Evolutionary conservation across 2,888 invertebrate genomes (phyloP).

Genomic region (Chrysopilus asiliformis): DNA sequence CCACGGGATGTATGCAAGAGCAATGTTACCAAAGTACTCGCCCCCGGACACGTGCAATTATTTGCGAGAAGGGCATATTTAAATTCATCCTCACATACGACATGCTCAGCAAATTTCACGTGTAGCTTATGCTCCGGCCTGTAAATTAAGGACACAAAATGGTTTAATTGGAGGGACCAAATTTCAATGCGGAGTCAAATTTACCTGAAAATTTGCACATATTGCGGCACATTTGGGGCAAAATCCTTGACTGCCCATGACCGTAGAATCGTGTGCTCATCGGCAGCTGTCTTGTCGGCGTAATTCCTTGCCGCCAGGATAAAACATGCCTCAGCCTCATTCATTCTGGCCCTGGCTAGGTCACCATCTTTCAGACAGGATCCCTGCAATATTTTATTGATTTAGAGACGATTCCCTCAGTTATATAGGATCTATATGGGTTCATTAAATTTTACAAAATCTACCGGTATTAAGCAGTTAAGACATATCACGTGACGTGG

Average conservation of each 20-base stretch:
- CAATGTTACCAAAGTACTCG: slow-evolving; percentile 90
- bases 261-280: slow-evolving; percentile 60
- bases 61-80: slow-evolving; percentile 96
- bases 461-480: too few relatives aligned
- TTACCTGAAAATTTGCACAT: slow-evolving; percentile 82
- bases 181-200: too few relatives aligned
- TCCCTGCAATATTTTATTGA: slow-evolving; percentile 53
- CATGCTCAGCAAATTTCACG: slow-evolving; percentile 96
- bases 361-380: slow-evolving; percentile 95
- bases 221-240: slow-evolving; percentile 91
- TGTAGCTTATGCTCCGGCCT: slow-evolving; percentile 96
- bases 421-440: too few relatives aligned
- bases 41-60: slow-evolving; percentile 96
- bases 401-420: too few relatives aligned
- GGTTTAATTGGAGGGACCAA: too few relatives aligned
- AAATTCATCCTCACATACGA: slow-evolving; percentile 98
- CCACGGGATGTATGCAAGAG: slow-evolving; percentile 93
- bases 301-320: slow-evolving; percentile 92
- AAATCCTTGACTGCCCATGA: slow-evolving; percentile 99
- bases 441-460: too few relatives aligned
- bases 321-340: slow-evolving; percentile 95
- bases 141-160: slow-evolving; percentile 1
- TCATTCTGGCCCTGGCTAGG: slow-evolving; percentile 88
- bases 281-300: slow-evolving; percentile 91
- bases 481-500: too few relatives aligned